Evolutionary conservation across 2,113 vertebrate genomes (phyloP).

Genomic region (Rhynchopsitta pachyrhyncha): DNA sequence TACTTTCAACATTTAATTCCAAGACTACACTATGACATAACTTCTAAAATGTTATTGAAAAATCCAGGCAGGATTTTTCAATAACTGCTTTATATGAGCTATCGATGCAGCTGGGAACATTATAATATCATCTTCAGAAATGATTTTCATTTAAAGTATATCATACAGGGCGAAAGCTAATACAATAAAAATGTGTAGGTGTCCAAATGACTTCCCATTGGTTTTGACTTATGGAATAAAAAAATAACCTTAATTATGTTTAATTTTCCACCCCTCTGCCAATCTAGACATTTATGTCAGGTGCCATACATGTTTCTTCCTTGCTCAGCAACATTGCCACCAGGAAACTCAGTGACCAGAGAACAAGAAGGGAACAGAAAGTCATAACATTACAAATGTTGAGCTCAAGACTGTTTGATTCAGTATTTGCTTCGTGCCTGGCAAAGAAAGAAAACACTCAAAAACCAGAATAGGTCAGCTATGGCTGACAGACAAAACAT

Average conservation of each 20-base stretch:
- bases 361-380: not conserved
- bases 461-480: not conserved
- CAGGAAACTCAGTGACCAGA: not conserved
- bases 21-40: not conserved
- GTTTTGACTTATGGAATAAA: not conserved
- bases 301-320: not conserved
- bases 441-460: not conserved
- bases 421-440: not conserved
- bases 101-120: not conserved
- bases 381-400: not conserved
- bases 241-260: not conserved
- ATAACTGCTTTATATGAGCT: not conserved
- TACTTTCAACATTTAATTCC: not conserved
- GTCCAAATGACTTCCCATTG: not conserved
- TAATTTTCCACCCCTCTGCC: not conserved
- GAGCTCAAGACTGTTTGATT: not conserved
- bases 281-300: not conserved
- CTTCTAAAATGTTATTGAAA: not conserved
- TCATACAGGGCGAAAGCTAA: constrained; percentile 13
- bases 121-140: constrained; percentile 1
- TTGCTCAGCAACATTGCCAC: not conserved
- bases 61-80: not conserved
- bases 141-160: not conserved
- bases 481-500: not conserved
- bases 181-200: not conserved